Conservation (phyloP, 1,140 invertebrate species). For the Trypoxylus dichotomus region DNA sequence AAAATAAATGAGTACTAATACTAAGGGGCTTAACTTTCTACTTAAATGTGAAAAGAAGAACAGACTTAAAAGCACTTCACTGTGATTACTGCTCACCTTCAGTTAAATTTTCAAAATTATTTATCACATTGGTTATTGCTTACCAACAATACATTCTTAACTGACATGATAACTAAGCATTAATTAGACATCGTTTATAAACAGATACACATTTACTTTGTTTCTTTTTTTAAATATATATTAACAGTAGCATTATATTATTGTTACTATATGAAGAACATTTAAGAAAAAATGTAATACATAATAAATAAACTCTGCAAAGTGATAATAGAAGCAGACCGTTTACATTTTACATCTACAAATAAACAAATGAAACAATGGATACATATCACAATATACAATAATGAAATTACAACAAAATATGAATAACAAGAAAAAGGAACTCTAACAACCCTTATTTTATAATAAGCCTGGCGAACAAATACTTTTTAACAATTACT, state of each 20-base stretch:
- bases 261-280: slow-evolving; percentile 13
- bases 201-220: slow-evolving; percentile 17
- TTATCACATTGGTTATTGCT: slow-evolving; percentile 31
- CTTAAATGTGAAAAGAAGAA: background rate
- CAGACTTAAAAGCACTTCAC: slow-evolving; percentile 17
- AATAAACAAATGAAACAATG: slow-evolving; percentile 25
- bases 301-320: slow-evolving; percentile 21
- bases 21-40: slow-evolving; percentile 1
- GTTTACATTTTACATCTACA: slow-evolving; percentile 21
- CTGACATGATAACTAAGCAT: slow-evolving; percentile 24
- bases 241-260: slow-evolving; percentile 19
- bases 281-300: slow-evolving; percentile 19
- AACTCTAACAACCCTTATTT: slow-evolving; percentile 25
- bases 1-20: slow-evolving; percentile 12
- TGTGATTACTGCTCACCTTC: background rate
- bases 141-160: slow-evolving; percentile 31
- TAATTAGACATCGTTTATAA: slow-evolving; percentile 16
- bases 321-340: slow-evolving; percentile 18
- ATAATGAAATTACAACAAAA: slow-evolving; percentile 28
- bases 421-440: slow-evolving; percentile 25
- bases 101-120: slow-evolving; percentile 4
- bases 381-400: slow-evolving; percentile 28
- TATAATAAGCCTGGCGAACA: background rate
- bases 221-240: slow-evolving; percentile 3
- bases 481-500: background rate